phyloP scores from a whole-genome alignment of 2,888 invertebrate species.

The Bugulina stolonifera region DNA sequence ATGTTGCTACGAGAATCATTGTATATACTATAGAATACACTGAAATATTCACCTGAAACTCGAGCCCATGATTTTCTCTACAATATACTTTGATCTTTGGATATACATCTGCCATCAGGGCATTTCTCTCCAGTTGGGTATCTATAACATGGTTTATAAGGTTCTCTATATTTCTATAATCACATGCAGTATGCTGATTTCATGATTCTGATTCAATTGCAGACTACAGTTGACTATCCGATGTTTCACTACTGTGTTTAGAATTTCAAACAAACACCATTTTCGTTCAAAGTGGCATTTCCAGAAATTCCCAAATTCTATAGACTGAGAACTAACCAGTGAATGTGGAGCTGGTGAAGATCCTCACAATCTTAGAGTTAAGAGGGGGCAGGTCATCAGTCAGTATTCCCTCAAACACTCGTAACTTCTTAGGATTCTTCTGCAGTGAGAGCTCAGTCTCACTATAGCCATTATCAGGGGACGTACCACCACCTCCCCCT shows the following conservation, averaged over 20 bases:
- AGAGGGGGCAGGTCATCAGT: constrained; percentile 79
- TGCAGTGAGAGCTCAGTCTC: not conserved
- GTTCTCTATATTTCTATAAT: too few relatives aligned
- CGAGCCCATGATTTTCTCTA: constrained; percentile 89
- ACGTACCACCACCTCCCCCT: not conserved
- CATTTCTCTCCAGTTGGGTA: constrained; percentile 93
- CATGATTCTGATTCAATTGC: too few relatives aligned
- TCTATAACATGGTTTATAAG: constrained; percentile 61
- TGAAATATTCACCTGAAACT: constrained; percentile 98
- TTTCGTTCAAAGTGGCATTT: too few relatives aligned
- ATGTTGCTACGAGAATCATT: too few relatives aligned
- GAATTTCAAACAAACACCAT: too few relatives aligned
- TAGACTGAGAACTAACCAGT: constrained; percentile 65
- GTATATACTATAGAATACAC: too few relatives aligned
- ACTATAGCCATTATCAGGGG: not conserved
- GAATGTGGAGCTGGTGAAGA: constrained; percentile 96
- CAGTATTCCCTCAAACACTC: constrained; percentile 32
- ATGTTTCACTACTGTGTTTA: too few relatives aligned
- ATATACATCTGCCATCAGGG: constrained; percentile 95
- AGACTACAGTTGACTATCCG: too few relatives aligned
- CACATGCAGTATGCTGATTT: too few relatives aligned
- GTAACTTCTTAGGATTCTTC: constrained; percentile 10
- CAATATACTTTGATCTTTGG: constrained; percentile 94
- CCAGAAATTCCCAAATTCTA: too few relatives aligned
- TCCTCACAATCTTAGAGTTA: constrained; percentile 94